Conservation (phyloP, 2,888 invertebrate species). For the Stomorhina lunata region DNA sequence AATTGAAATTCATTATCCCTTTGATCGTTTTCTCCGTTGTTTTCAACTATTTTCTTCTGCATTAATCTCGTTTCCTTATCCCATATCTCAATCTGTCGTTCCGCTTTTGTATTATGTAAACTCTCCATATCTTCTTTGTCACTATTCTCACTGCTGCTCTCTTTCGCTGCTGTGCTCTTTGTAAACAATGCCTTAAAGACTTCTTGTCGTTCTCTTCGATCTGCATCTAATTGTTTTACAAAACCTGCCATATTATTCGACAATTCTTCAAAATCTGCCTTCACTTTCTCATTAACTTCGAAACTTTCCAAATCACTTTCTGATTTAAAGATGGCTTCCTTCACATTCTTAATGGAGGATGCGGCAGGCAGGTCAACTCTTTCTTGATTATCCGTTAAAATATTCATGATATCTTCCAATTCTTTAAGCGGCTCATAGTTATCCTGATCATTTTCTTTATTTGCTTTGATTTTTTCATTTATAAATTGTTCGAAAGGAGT, state of each 20-base stretch:
- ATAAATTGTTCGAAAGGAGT: background rate
- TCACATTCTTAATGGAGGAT: no score
- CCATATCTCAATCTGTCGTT: conserved; percentile 16
- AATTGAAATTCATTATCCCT: background rate
- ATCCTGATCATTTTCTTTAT: conserved; percentile 18
- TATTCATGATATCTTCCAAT: conserved; percentile 34
- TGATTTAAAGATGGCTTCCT: no score
- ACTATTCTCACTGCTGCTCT: conserved; percentile 29
- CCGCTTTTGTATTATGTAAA: background rate
- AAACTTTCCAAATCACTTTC: conserved; percentile 68
- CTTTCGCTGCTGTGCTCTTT: background rate
- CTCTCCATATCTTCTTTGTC: background rate
- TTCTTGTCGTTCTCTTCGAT: conserved; percentile 24
- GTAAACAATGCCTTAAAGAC: background rate
- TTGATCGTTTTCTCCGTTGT: background rate
- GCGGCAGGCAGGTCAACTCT: background rate
- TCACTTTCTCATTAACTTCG: conserved; percentile 68
- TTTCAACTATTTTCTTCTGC: background rate
- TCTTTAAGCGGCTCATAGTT: conserved; percentile 50
- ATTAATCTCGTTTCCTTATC: conserved; percentile 19
- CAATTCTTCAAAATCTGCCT: conserved; percentile 70
- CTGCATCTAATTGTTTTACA: conserved; percentile 67
- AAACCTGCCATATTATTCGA: conserved; percentile 67
- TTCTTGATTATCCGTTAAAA: conserved; percentile 23
- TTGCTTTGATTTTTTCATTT: conserved; percentile 42